phyloP scores from a whole-genome alignment of 2,888 invertebrate species.

The Phyllotreta cruciferae region DNA sequence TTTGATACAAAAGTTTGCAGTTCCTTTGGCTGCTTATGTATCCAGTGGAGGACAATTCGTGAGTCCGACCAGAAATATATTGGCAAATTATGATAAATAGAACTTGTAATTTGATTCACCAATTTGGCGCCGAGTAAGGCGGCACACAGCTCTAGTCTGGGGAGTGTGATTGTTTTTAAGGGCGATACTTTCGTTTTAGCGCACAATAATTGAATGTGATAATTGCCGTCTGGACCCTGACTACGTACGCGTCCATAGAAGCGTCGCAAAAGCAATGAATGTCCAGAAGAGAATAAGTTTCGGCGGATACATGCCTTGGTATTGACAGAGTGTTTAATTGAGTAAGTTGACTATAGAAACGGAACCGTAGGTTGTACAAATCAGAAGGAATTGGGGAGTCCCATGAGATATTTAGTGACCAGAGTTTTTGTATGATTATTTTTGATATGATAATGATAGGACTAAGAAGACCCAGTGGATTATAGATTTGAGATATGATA shows the following conservation, averaged over 20 bases:
- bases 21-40: not conserved
- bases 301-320: not conserved
- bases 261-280: conserved; percentile 23
- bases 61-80: conserved; percentile 14
- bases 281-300: conserved; percentile 1
- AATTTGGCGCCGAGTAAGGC: conserved; percentile 4
- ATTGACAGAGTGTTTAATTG: conserved; percentile 13
- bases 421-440: conserved; percentile 20
- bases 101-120: too few relatives aligned
- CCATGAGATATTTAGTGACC: conserved; percentile 7
- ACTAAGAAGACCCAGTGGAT: conserved; percentile 13
- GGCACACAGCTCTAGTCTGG: conserved; percentile 15
- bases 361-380: conserved; percentile 3
- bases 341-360: conserved; percentile 9
- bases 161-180: conserved; percentile 7
- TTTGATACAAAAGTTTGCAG: conserved; percentile 7
- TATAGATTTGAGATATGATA: conserved; percentile 15
- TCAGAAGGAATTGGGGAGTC: conserved; percentile 10
- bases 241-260: conserved; percentile 16
- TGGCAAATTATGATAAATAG: not conserved
- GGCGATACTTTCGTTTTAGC: conserved; percentile 14
- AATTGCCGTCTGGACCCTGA: not conserved
- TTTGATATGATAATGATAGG: conserved; percentile 20
- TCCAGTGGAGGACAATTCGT: conserved; percentile 12
- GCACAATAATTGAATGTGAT: not conserved